Base-by-base conservation (phyloP, 2,113 vertebrate species). In the Cottus gobio region DNA sequence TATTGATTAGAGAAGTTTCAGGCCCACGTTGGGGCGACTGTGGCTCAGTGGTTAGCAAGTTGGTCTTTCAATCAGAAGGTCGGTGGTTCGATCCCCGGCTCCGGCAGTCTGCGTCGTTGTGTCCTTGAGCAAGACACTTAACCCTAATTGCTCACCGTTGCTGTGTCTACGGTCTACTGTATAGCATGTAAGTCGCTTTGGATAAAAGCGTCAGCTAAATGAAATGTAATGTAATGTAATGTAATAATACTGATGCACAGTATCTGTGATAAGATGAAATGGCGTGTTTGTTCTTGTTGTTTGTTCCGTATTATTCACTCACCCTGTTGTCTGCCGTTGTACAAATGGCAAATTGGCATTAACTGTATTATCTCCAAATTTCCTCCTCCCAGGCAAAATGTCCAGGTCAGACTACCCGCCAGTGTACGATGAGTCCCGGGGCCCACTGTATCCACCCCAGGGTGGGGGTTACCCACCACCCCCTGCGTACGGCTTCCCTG, bases 391-490 rank as follows among this genome's bases (percentile, higher is more conserved):
- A 93, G 89, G 73, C 46, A 39, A 62, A 61, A 98, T 98, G 97
- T 97, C 97, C 0, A 93, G 90, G 42, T 96, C 97, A 85, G 95
- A 89, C 3, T 96, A 95, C 26, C 98, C 97, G 0, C 97, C 97
- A 0, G 85, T 92, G 0, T 98, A 98, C 0, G 93, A 98, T 1
- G 96, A 97, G 67, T 92, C 84, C 39, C 68, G 77, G 20, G 94
- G 94, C 63, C 92, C 95, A 0, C 80, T 95, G 2, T 95, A 96
- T 18, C 85, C 91, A 28, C 92, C 94, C 7, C 83, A 94, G 74
- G 89, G 87, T 0, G 84, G 87, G 16, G 80, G 84, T 26, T 95
- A 96, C 28, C 96, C 95, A 0, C 90, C 88, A 1, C 93, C 95
- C 0, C 91, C 94, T 34, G 69, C 91, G 0, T 95, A 95, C 73